These are phyloP conservation scores for Anastatus disparis DNA, from an alignment of 1,140 invertebrate genomes.

Conservation along the genomic window DNA sequence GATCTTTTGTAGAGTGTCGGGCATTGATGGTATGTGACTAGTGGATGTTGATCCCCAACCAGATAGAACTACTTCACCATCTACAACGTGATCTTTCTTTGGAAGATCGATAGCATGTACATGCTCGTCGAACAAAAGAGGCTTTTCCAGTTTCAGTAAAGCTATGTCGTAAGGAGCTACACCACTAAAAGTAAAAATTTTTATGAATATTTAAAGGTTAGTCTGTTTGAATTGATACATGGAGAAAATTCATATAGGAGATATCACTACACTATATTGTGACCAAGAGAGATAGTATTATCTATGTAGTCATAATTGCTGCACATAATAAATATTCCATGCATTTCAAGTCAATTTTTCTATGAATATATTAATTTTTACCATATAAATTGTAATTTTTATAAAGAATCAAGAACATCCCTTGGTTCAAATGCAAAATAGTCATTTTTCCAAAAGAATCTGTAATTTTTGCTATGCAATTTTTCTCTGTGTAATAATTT, in stretches of 20 bases:
- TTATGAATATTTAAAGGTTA: not conserved
- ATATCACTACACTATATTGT: not conserved
- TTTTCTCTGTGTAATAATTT: too few relatives aligned
- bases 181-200: constrained; percentile 48
- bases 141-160: constrained; percentile 67
- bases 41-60: constrained; percentile 48
- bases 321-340: not conserved
- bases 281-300: not conserved
- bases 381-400: too few relatives aligned
- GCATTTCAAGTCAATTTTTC: too few relatives aligned
- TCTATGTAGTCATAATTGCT: not conserved
- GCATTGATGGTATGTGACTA: constrained; percentile 35
- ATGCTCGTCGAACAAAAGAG: constrained; percentile 66
- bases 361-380: too few relatives aligned
- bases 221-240: not conserved
- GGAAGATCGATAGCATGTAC: constrained; percentile 60
- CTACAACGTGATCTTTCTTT: not conserved
- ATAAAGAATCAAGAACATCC: too few relatives aligned
- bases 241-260: not conserved
- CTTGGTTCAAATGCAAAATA: too few relatives aligned
- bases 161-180: constrained; percentile 73
- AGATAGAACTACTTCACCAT: constrained; percentile 38
- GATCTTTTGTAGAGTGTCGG: constrained; percentile 50
- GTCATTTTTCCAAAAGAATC: too few relatives aligned
- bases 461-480: too few relatives aligned